A percentile compares a stretch with the other conserved stretches of the same genome.
phyloP scores from a whole-genome alignment of 1,140 invertebrate species.

The Periplaneta americana region DNA sequence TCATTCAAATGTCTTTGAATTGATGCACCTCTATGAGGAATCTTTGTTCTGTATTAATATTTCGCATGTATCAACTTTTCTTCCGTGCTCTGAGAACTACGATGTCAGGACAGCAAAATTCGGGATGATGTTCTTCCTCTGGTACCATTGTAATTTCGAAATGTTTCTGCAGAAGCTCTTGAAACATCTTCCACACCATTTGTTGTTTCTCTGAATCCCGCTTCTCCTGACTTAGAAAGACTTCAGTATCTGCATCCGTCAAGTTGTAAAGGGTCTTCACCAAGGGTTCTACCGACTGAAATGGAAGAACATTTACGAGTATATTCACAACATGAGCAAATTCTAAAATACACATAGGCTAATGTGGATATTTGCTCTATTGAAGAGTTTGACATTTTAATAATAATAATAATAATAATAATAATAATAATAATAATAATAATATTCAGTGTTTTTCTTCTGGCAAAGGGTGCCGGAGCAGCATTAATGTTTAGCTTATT shows the following conservation, averaged over 20 bases:
- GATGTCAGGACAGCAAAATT: conserved; percentile 50
- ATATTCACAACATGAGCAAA: not conserved
- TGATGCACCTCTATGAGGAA: too few relatives aligned
- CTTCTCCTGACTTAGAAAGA: conserved; percentile 51
- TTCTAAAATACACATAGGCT: too few relatives aligned
- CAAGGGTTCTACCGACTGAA: conserved; percentile 50
- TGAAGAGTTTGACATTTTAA: too few relatives aligned
- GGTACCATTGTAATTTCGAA: conserved; percentile 36
- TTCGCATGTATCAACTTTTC: too few relatives aligned
- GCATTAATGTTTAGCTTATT: too few relatives aligned
- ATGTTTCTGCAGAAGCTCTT: conserved; percentile 39
- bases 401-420: too few relatives aligned
- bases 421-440: too few relatives aligned
- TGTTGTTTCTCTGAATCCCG: conserved; percentile 49
- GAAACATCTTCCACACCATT: conserved; percentile 31
- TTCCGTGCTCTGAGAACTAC: conserved; percentile 43
- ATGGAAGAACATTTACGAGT: conserved; percentile 24
- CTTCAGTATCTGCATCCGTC: conserved; percentile 36
- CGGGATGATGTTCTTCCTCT: conserved; percentile 44
- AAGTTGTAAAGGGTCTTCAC: conserved; percentile 45
- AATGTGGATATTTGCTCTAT: too few relatives aligned
- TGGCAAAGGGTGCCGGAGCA: too few relatives aligned
- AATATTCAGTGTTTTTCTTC: too few relatives aligned
- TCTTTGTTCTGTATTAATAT: too few relatives aligned
- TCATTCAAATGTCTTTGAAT: too few relatives aligned